phyloP scores from a whole-genome alignment of 2,888 invertebrate genomes.

The Campoletis raptor region DNA sequence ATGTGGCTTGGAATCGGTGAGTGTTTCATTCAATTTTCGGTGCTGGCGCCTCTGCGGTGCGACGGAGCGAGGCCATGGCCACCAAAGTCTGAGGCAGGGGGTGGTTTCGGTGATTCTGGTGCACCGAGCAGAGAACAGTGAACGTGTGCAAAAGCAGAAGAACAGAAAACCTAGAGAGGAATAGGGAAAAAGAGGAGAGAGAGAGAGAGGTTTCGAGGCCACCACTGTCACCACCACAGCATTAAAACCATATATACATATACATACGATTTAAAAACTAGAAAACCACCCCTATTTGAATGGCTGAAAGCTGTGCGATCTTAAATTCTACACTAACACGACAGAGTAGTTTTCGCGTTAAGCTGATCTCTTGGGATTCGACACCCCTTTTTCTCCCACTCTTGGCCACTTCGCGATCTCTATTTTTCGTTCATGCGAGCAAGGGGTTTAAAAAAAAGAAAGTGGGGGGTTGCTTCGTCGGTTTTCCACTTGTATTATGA shows the following conservation, averaged over 20 bases:
- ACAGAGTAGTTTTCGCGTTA: conserved; percentile 51
- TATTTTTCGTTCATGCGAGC: conserved; percentile 29
- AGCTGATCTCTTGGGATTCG: conserved; percentile 59
- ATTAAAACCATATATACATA: conserved; percentile 5
- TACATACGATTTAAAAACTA: not conserved
- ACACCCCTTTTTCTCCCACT: conserved; percentile 17
- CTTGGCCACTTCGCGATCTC: conserved; percentile 38
- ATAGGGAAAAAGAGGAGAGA: not conserved
- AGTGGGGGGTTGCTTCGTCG: not conserved
- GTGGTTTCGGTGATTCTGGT: conserved; percentile 43
- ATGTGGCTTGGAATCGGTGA: conserved; percentile 24
- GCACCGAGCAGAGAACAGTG: conserved; percentile 21
- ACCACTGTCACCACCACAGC: conserved; percentile 21
- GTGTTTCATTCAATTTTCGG: conserved; percentile 59
- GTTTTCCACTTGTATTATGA: conserved; percentile 27
- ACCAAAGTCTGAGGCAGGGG: conserved; percentile 29
- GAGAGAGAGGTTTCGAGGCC: conserved; percentile 30
- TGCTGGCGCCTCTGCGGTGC: conserved; percentile 56
- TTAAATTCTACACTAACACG: conserved; percentile 22
- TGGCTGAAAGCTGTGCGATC: not conserved
- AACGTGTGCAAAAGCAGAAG: conserved; percentile 11
- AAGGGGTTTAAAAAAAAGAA: not conserved
- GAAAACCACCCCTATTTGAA: conserved; percentile 2
- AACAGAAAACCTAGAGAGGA: conserved; percentile 27
- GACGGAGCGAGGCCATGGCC: conserved; percentile 58